Percentiles rank a stretch among this genome's conserved stretches.
Evolutionary conservation across 2,797 vertebrate genomes (phyloP).

Genomic region (Danionella dracula): DNA sequence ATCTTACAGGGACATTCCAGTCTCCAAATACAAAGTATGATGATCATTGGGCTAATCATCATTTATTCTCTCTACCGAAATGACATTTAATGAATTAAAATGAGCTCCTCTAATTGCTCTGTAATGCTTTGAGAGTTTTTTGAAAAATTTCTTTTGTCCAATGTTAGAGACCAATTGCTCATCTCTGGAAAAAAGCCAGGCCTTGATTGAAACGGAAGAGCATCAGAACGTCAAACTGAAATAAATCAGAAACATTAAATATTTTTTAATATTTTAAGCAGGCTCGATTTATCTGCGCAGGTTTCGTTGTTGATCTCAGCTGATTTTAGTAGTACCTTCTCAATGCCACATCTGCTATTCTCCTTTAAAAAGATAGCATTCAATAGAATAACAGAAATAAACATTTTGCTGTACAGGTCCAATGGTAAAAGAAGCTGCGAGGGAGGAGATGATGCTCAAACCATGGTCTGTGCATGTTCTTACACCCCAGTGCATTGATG

Average conservation of each 20-base stretch:
- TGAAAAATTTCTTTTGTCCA: constrained; percentile 18
- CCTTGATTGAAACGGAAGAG: background rate
- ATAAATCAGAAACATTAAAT: background rate
- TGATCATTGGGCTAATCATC: constrained; percentile 22
- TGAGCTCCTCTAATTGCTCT: constrained; percentile 14
- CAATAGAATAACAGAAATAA: no score
- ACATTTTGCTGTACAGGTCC: no score
- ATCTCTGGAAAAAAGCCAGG: background rate
- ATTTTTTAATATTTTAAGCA: no score
- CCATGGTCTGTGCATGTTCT: no score
- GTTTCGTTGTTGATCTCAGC: no score
- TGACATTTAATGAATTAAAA: constrained; percentile 20
- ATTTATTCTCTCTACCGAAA: constrained; percentile 22
- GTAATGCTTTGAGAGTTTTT: constrained; percentile 9
- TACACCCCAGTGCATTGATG: no score
- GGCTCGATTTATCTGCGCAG: no score
- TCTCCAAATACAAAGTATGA: background rate
- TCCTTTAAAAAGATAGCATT: no score
- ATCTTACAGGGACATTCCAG: constrained; percentile 2
- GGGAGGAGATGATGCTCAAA: no score
- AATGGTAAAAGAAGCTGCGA: no score
- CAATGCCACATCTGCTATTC: no score
- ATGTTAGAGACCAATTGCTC: constrained; percentile 23
- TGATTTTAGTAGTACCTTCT: no score
- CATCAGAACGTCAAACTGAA: background rate